Base-by-base conservation (phyloP, 30 jellyfish, hydroid and myxozoan species). In the Aurelia sp. region DNA sequence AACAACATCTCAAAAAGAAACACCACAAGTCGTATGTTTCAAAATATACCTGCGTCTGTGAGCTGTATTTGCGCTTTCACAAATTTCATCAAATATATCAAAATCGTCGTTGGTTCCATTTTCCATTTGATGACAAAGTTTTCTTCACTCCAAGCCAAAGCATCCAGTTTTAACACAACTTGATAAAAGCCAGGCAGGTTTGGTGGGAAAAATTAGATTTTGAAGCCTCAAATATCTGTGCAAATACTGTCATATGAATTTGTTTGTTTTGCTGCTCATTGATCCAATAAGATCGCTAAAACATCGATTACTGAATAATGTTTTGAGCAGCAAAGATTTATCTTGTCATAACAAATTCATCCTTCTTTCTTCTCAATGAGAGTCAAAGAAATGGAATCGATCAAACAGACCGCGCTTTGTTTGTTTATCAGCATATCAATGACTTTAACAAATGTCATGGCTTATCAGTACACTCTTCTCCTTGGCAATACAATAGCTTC, bases 11-110 rank as follows among this genome's bases (percentile, higher is more conserved):
- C 15, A 44, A 44, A 37, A 44, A 44, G 55, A 44, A 44, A 44
- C 55, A 44, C 33, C 22, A 17, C 55, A 35, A 35, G 22, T 16
- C 20, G 41, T 20, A 13, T 66, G 4, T 18, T 18, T 4, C 23
- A 59, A 59, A 2, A 18, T 73, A 84, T 84, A 84, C 93, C 93
- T 84, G 53, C 74, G 62, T 64, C 93, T 84, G 75, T 84, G 86
- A 37, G 93, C 81, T 16, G 73, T 23, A 53, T 51, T 84, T 60
- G 93, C 60, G 47, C 66, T 70, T 27, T 58, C 93, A 53, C 78
- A 60, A 20, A 84, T 84, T 35, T 84, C 93, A 31, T 84, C 93
- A 53, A 84, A 84, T 40, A 37, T 65, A 23, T 84, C 93, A 23
- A 84, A 63, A 44, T 71, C 86, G 31, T 66, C 84, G 51, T 73